Percentiles rank a stretch among this genome's conserved stretches.
phyloP scores from a whole-genome alignment of 1,140 invertebrate genomes.

The Drosophila elegans region DNA sequence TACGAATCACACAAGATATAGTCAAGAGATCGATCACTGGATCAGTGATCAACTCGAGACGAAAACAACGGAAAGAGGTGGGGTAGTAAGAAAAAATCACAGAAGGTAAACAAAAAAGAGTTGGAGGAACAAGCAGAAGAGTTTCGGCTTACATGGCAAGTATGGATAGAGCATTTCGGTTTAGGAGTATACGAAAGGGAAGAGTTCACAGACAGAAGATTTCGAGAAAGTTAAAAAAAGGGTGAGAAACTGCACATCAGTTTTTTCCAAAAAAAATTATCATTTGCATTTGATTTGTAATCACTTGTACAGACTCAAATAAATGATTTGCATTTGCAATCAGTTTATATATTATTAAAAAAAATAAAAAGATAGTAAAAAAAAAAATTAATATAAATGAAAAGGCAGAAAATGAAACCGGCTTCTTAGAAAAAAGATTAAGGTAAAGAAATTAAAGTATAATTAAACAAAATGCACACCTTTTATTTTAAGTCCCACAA shows the following conservation, averaged over 20 bases:
- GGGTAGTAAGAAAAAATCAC: neutral
- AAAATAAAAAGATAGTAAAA: too few species aligned
- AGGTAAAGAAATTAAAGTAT: neutral
- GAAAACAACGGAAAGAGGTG: neutral
- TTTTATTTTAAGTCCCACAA: neutral
- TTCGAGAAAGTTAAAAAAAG: neutral
- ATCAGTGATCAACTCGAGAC: constrained; percentile 1
- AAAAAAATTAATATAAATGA: neutral
- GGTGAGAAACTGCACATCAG: neutral
- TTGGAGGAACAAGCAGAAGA: neutral
- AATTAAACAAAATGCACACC: neutral
- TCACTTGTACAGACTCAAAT: neutral
- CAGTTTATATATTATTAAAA: too few species aligned
- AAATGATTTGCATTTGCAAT: too few species aligned
- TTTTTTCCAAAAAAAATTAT: neutral
- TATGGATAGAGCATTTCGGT: neutral
- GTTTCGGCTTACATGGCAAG: neutral
- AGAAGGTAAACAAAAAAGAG: neutral
- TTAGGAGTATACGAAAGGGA: neutral
- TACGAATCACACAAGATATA: constrained; percentile 2
- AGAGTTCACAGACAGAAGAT: neutral
- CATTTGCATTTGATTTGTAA: neutral
- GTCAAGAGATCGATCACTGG: constrained; percentile 7
- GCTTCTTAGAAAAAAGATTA: too few species aligned
- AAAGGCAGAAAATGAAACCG: neutral